Percentiles rank a stretch among this genome's conserved stretches.
Evolutionary conservation across 2,888 invertebrate genomes (phyloP).

Genomic region (Brachyopa scutellaris): DNA sequence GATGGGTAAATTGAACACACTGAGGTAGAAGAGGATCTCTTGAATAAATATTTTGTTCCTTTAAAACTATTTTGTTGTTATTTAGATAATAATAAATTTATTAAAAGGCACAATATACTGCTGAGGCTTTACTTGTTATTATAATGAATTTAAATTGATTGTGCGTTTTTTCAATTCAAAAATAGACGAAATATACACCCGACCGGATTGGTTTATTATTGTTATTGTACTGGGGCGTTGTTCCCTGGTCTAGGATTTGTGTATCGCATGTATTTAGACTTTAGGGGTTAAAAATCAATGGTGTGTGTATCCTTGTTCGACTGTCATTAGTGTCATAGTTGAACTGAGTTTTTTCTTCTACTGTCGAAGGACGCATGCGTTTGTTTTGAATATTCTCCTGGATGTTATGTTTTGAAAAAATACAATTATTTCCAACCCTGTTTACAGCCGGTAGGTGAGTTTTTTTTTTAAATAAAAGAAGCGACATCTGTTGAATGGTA

Average conservation of each 20-base stretch:
- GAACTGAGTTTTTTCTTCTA: neutral
- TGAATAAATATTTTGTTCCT: conserved; percentile 40
- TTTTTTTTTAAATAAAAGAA: neutral
- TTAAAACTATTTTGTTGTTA: conserved; percentile 26
- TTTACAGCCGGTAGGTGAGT: neutral
- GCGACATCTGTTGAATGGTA: conserved; percentile 6
- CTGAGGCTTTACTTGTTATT: conserved; percentile 33
- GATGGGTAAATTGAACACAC: conserved; percentile 41
- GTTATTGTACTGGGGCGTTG: conserved; percentile 70
- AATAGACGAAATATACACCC: conserved; percentile 35
- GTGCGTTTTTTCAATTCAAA: conserved; percentile 41
- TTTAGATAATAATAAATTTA: conserved; percentile 13
- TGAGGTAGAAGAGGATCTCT: conserved; percentile 50
- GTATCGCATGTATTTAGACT: conserved; percentile 14
- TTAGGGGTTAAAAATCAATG: conserved; percentile 54
- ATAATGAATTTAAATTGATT: conserved; percentile 39
- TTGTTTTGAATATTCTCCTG: conserved; percentile 37
- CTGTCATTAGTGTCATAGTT: conserved; percentile 40
- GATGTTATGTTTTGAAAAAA: neutral
- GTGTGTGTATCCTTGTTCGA: conserved; percentile 38
- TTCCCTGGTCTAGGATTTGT: conserved; percentile 32
- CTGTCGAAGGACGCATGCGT: conserved; percentile 49
- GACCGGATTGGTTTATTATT: conserved; percentile 64
- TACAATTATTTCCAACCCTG: neutral
- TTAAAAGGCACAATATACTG: conserved; percentile 51